Percentiles rank a stretch among this genome's conserved stretches.
Conservation (phyloP, 2,888 invertebrate genomes). For the Phaonia tiefii region DNA sequence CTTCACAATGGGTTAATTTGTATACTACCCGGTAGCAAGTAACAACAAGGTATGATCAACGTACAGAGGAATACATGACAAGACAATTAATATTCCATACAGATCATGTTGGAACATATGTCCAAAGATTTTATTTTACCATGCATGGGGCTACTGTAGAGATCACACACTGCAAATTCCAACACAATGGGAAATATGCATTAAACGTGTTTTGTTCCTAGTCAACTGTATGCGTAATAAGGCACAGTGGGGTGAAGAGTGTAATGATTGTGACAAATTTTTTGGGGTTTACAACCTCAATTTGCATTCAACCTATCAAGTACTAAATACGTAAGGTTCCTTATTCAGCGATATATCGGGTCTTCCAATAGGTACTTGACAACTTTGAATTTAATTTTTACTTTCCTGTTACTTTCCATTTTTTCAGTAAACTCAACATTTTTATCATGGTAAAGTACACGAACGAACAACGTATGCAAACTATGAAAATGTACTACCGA, state of each 20-base stretch:
- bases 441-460: no score
- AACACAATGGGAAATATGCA: conserved; percentile 19
- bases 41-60: conserved; percentile 27
- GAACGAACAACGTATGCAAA: no score
- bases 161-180: background rate
- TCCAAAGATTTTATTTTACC: conserved; percentile 68
- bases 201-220: background rate
- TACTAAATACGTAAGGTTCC: no score
- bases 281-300: background rate
- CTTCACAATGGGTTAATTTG: conserved; percentile 13
- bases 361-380: no score
- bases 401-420: no score
- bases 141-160: conserved; percentile 59
- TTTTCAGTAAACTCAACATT: no score
- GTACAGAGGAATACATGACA: conserved; percentile 53
- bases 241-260: conserved; percentile 8
- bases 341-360: no score
- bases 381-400: no score
- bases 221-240: no score
- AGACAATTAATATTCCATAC: conserved; percentile 78
- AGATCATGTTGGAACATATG: conserved; percentile 78
- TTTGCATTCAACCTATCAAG: no score
- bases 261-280: background rate
- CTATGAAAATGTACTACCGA: no score
- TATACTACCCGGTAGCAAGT: no score